phyloP scores from a whole-genome alignment of 2,113 vertebrate genomes.

The Sphyrna mokarran region DNA sequence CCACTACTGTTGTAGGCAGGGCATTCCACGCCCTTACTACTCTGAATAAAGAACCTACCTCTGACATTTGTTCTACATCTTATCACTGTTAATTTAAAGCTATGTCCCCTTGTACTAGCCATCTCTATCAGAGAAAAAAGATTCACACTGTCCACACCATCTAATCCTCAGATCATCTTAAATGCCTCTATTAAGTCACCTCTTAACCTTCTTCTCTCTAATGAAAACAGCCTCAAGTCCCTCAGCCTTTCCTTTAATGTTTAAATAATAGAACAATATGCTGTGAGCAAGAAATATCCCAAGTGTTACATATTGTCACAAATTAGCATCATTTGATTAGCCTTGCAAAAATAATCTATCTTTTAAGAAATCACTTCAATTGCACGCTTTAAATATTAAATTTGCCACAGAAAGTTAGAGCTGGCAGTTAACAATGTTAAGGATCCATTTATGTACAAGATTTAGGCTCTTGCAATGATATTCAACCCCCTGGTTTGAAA shows the following conservation, averaged over 20 bases:
- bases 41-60: too few relatives aligned
- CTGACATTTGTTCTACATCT: too few relatives aligned
- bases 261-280: background rate
- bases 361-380: background rate
- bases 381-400: background rate
- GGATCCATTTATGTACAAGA: background rate
- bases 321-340: background rate
- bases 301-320: background rate
- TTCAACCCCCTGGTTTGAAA: background rate
- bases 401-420: background rate
- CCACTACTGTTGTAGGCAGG: too few relatives aligned
- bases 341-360: background rate
- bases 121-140: too few relatives aligned
- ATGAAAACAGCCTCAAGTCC: too few relatives aligned
- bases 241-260: background rate
- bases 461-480: background rate
- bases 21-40: too few relatives aligned
- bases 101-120: too few relatives aligned
- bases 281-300: background rate
- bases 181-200: too few relatives aligned
- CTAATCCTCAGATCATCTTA: too few relatives aligned
- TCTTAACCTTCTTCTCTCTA: too few relatives aligned
- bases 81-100: too few relatives aligned
- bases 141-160: too few relatives aligned
- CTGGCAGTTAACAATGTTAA: background rate